These are phyloP conservation scores for Lepidurus couesii DNA, from an alignment of 1,140 invertebrate species.

Conservation along the genomic window DNA sequence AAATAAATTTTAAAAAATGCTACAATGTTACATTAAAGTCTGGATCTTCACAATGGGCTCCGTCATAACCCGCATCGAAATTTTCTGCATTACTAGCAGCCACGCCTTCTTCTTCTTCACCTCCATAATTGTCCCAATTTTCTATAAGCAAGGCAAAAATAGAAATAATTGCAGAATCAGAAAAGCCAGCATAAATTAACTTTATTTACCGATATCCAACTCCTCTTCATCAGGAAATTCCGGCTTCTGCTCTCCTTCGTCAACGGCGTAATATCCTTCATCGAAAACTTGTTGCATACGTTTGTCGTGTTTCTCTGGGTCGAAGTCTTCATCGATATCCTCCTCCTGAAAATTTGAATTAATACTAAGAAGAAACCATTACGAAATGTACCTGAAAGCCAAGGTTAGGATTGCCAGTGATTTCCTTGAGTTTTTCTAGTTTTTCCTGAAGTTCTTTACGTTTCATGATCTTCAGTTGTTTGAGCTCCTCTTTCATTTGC, in stretches of 20 bases:
- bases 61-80: conserved; percentile 38
- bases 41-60: conserved; percentile 66
- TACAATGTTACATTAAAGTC: conserved; percentile 63
- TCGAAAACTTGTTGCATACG: conserved; percentile 82
- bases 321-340: conserved; percentile 81
- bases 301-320: conserved; percentile 79
- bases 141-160: conserved; percentile 46
- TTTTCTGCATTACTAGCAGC: conserved; percentile 40
- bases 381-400: conserved; percentile 28
- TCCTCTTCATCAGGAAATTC: conserved; percentile 74
- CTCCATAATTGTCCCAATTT: conserved; percentile 66
- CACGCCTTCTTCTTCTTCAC: conserved; percentile 45
- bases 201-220: conserved; percentile 44
- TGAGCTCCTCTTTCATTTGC: conserved; percentile 76
- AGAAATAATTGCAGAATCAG: conserved; percentile 24
- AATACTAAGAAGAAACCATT: not conserved
- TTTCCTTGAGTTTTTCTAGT: conserved; percentile 75
- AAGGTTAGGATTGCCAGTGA: conserved; percentile 63
- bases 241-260: conserved; percentile 64
- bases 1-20: conserved; percentile 33
- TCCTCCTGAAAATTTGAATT: conserved; percentile 43
- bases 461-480: conserved; percentile 77
- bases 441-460: conserved; percentile 85
- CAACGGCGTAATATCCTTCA: conserved; percentile 72
- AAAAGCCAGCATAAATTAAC: not conserved